Percentiles rank a stretch among this genome's conserved stretches.
These are phyloP conservation scores for Calidris pygmaea DNA, from an alignment of 2,113 vertebrate species.

Conservation along the genomic window DNA sequence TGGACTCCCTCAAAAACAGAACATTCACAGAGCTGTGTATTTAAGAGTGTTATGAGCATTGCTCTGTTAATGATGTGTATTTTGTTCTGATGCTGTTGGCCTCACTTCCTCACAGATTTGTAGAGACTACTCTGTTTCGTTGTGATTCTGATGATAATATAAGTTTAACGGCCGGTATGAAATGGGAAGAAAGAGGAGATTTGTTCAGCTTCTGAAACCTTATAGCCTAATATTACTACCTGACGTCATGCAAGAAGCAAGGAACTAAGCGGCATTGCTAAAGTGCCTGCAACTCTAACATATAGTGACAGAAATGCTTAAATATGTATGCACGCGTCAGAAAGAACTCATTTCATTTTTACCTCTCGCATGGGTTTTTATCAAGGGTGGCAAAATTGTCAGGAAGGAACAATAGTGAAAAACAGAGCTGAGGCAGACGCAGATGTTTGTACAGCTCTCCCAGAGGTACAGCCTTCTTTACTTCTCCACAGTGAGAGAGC, in stretches of 20 bases:
- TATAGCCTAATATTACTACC: not conserved
- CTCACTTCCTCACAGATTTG: conserved; percentile 26
- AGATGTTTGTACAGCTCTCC: not conserved
- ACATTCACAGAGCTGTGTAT: not conserved
- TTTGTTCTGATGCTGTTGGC: not conserved
- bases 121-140: not conserved
- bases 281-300: conserved; percentile 28
- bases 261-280: not conserved
- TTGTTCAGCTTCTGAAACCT: conserved; percentile 10
- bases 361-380: not conserved
- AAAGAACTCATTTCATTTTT: conserved; percentile 36
- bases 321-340: conserved; percentile 61
- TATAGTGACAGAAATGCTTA: conserved; percentile 48
- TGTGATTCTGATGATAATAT: not conserved
- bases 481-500: not conserved
- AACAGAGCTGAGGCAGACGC: not conserved
- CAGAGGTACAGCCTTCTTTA: not conserved
- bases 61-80: not conserved
- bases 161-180: not conserved
- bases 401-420: conserved; percentile 9
- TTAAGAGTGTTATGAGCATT: not conserved
- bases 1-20: not conserved
- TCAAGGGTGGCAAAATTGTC: conserved; percentile 49
- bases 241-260: not conserved
- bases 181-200: not conserved